Evolutionary conservation across 2,888 invertebrate species (phyloP).

Genomic region (Drosophila ezoana): DNA sequence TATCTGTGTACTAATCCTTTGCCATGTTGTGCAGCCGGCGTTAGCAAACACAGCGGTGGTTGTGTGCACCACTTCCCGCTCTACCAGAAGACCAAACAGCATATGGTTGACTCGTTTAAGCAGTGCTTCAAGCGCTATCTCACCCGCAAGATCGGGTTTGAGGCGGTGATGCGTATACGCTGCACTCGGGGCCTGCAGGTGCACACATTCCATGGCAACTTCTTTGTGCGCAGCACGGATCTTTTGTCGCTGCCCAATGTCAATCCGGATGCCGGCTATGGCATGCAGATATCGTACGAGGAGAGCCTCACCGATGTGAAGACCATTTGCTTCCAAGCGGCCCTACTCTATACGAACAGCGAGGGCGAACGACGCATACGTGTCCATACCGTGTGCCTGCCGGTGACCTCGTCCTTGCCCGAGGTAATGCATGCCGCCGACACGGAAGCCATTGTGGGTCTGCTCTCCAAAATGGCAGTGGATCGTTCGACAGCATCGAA

Average conservation of each 20-base stretch:
- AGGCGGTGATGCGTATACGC: slow-evolving; percentile 98
- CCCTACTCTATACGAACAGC: slow-evolving; percentile 97
- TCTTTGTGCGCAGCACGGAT: slow-evolving; percentile 99
- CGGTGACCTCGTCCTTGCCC: slow-evolving; percentile 92
- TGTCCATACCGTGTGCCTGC: slow-evolving; percentile 98
- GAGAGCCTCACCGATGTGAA: slow-evolving; percentile 94
- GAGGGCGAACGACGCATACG: slow-evolving; percentile 98
- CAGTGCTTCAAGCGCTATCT: slow-evolving; percentile 94
- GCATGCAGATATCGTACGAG: slow-evolving; percentile 97
- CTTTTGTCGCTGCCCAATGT: slow-evolving; percentile 97
- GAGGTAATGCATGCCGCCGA: slow-evolving; percentile 96
- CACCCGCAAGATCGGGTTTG: slow-evolving; percentile 98
- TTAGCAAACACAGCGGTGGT: slow-evolving; percentile 98
- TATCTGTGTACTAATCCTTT: not conserved
- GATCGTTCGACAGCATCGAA: slow-evolving; percentile 95
- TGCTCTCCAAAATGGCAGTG: slow-evolving; percentile 99
- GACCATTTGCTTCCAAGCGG: slow-evolving; percentile 98
- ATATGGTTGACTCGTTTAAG: slow-evolving; percentile 91
- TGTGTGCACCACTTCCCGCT: slow-evolving; percentile 96
- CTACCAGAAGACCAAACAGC: slow-evolving; percentile 90
- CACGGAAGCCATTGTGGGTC: slow-evolving; percentile 95
- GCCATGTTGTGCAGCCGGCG: slow-evolving; percentile 88
- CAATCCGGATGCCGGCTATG: slow-evolving; percentile 99
- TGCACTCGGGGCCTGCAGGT: slow-evolving; percentile 97
- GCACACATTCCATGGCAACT: slow-evolving; percentile 99